phyloP scores from a whole-genome alignment of 2,888 invertebrate genomes.

The Leptopilina syphax region DNA sequence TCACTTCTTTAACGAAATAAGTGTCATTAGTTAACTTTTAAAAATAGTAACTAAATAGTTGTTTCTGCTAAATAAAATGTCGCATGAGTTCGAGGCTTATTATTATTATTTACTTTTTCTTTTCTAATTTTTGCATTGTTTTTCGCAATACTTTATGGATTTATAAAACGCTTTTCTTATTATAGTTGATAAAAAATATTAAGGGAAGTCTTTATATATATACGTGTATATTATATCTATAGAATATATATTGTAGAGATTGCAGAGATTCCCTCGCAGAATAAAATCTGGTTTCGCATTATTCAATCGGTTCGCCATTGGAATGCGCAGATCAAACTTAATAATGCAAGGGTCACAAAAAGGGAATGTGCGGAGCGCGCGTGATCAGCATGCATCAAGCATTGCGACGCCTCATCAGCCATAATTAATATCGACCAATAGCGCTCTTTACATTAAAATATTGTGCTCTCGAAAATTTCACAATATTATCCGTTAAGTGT shows the following conservation, averaged over 20 bases:
- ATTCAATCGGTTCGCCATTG: constrained; percentile 72
- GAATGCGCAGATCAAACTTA: constrained; percentile 75
- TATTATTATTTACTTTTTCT: too few species aligned
- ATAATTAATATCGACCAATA: constrained; percentile 66
- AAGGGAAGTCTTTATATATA: background rate
- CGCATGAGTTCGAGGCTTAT: too few species aligned
- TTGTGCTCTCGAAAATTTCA: background rate
- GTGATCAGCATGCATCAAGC: constrained; percentile 66
- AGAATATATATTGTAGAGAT: constrained; percentile 59
- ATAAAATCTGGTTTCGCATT: constrained; percentile 73
- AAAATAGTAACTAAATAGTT: too few species aligned
- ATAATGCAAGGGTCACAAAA: constrained; percentile 68
- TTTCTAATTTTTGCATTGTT: too few species aligned
- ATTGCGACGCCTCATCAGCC: constrained; percentile 62
- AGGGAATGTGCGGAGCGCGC: constrained; percentile 60
- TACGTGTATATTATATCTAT: background rate
- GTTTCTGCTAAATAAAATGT: too few species aligned
- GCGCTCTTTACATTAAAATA: constrained; percentile 31
- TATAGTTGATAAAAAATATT: too few species aligned
- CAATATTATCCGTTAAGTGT: background rate
- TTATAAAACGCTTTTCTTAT: background rate
- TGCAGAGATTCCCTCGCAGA: constrained; percentile 68
- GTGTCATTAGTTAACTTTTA: too few species aligned
- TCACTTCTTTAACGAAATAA: too few species aligned
- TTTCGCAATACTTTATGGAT: background rate